Evolutionary conservation across 1,140 invertebrate species (phyloP), one percentile per base, ranked within the genome.

Genomic region (Chymomyza costata): DNA sequence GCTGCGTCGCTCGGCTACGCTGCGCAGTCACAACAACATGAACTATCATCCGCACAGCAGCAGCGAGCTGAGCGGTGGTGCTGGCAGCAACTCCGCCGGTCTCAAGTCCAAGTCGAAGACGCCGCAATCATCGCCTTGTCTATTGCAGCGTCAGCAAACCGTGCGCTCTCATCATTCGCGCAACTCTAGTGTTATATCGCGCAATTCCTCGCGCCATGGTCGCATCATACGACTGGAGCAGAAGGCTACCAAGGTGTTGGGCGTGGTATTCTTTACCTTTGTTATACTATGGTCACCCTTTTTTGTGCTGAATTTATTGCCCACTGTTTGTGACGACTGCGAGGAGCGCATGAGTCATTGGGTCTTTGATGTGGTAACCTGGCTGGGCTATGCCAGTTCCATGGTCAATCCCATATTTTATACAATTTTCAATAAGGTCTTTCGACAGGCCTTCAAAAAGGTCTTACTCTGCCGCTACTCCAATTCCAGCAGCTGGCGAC

Each of bases 371-470:
- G 90, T 94, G 35, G 93, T 94, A 14, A 93, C 93, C 10, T 97
- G 95, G 96, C 87, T 97, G 21, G 96, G 96, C 30, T 97, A 97
- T 85, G 92, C 94, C 19, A 96, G 94, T 68, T 96, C 94, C 1
- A 95, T 95, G 91, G 93, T 97, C 7, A 97, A 97, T 87, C 95
- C 95, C 0, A 94, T 96, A 58, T 96, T 97, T 86, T 97, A 97
- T 84, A 97, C 95, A 1, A 95, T 97, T 53, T 97, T 97, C 86
- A 97, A 97, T 86, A 95, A 95, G 83, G 93, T 95, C 28, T 97
- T 97, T 85, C 87, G 95, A 30, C 92, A 96, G 76, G 93, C 95
- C 0, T 97, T 97, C 85, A 93, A 95, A 66, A 93, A 94, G 81
- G 94, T 97, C 1, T 83, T 97, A n/a, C 86, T 91, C 16, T 96